Conservation (phyloP, 1,140 invertebrate genomes). For the Chelonus insularis region DNA sequence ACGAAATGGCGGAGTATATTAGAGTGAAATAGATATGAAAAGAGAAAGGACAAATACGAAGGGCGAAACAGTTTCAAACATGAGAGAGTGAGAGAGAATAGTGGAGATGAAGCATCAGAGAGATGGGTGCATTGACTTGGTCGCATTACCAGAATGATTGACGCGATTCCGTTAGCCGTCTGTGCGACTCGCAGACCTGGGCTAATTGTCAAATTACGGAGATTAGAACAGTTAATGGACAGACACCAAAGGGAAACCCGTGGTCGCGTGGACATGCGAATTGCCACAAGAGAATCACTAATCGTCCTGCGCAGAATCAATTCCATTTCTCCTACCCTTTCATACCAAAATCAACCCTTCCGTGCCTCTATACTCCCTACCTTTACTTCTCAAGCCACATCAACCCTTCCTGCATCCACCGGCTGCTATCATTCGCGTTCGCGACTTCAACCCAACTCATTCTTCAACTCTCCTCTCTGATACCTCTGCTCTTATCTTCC, state of each 20-base stretch:
- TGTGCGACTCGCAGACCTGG: constrained; percentile 9
- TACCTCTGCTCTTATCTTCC: not conserved
- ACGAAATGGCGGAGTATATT: not conserved
- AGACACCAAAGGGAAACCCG: constrained; percentile 22
- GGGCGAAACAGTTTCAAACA: not conserved
- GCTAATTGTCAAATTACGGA: constrained; percentile 48
- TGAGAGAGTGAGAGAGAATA: not conserved
- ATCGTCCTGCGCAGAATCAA: constrained; percentile 41
- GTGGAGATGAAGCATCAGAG: constrained; percentile 16
- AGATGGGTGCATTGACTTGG: constrained; percentile 25
- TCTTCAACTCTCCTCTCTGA: constrained; percentile 1
- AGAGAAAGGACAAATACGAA: not conserved
- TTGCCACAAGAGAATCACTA: constrained; percentile 6
- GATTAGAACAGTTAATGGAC: constrained; percentile 43
- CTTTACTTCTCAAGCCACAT: constrained; percentile 21
- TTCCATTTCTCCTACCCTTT: constrained; percentile 19
- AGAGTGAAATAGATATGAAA: not conserved
- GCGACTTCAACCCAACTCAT: constrained; percentile 37
- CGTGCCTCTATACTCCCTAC: constrained; percentile 4
- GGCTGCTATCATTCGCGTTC: constrained; percentile 48
- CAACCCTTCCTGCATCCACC: constrained; percentile 42
- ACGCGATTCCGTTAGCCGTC: constrained; percentile 36
- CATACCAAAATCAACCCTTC: constrained; percentile 24
- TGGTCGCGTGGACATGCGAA: constrained; percentile 7
- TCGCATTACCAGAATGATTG: constrained; percentile 40